Base-by-base conservation (phyloP, 2,888 invertebrate genomes). In the Trichogramma dendrolimi region DNA sequence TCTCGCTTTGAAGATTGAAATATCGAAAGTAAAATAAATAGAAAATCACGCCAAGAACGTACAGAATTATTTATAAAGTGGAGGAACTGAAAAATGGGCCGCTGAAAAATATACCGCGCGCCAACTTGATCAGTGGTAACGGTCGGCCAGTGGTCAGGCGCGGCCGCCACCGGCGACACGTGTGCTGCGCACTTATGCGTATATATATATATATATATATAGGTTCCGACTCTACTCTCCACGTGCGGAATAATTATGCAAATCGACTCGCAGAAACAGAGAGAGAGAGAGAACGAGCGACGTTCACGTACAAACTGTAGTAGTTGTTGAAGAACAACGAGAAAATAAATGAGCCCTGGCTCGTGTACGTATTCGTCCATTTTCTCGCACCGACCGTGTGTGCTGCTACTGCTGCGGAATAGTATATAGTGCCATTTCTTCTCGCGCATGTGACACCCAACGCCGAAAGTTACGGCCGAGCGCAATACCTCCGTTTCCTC, bases 241-340 rank as follows among this genome's bases (percentile, higher is more conserved):
- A 14, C 14, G 14, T n/a, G 48, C 42, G 27, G 55, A 58, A 58
- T 58, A 58, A 62, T 58, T 58, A 62, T 62, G 62, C 62, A 62
- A 58, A 62, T 62, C 43, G 55, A 62, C 41, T 39, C n/a, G 11
- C 11, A 4, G n/a, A 10, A 46, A 14, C 10, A 41, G 27, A n/a
- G 47, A 10, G 14, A 43, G 48, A 58, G 46, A 38, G 10, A 49
- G 39, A 39, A n/a, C 27, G 53, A 11, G 43, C 42, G 42, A 5
- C 52, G 38, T 14, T 14, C 40, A 40, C 6, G 4, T 6, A 7
- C 38, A 10, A 38, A 10, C 51, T 5, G 14, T 14, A n/a, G 14
- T 14, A 14, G 14, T 14, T 1, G 14, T 14, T 14, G 11, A 39
- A 58, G 39, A 47, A 56, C 4, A 27, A 14, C 40, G 47, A 60